Evolutionary conservation across 2,113 vertebrate species (phyloP), one percentile per base, ranked within the genome.

Genomic region (Condylura cristata): DNA sequence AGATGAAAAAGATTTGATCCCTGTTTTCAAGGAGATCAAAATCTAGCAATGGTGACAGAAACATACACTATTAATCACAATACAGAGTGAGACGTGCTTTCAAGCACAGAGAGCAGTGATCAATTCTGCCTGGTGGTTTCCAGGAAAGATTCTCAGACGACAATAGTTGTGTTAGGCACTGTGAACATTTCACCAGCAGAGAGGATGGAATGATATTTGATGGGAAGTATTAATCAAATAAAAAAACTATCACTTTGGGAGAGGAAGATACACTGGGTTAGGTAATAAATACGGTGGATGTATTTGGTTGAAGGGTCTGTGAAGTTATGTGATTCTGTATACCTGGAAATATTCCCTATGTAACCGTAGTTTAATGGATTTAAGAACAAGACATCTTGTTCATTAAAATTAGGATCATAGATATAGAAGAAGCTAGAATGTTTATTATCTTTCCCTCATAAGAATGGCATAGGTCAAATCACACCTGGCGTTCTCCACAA

Each of bases 1-100:
- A 91, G 93, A 94, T 87, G 86, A 95, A 96, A 96, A 95, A 94
- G 65, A 96, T 94, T 89, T 96, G 95, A 96, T 95, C 80, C 48
- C 91, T 81, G 87, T 93, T 95, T 95, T 96, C 89, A 84, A 93
- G 65, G 86, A 91, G 84, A 96, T 97, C 92, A 96, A 93, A 95
- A 96, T 95, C 95, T 68, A 89, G 80, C 91, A 89, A 81, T 46
- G 60, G 90, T 68, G 92, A 96, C 66, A 87, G 86, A 94, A 96
- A 89, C 80, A 93, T 65, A 75, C 37, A 66, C 89, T 88, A 72
- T 94, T 87, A 96, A 96, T 97, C 93, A 95, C 75, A 91, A 90
- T 78, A 89, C 70, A 68, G 87, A 75, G 24, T 83, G 58, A 96
- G 76, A 92, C 94, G 86, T 66, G 46, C 60, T 95, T 94, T 97